Base-by-base conservation (phyloP, 2,113 vertebrate species). In the Stigmatopora argus region DNA sequence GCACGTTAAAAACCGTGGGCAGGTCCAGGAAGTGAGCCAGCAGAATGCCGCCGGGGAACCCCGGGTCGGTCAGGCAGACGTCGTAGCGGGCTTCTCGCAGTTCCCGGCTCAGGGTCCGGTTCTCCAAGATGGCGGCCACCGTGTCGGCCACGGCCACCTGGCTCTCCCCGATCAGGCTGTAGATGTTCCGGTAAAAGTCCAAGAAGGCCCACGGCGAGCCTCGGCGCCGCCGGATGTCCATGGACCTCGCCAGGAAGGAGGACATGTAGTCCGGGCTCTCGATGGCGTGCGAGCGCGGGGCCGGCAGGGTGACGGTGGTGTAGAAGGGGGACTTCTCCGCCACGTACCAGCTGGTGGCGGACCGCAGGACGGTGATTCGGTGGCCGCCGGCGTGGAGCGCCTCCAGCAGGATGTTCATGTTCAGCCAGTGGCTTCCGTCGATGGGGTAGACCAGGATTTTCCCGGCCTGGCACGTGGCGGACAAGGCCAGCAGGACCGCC, bases 1-100 rank as follows among this genome's bases (percentile, higher is more conserved):
- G 81, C 14, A 82, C 86, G 18, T 87, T 88, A 1, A 86, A 70
- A 41, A 90, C 87, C 65, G 87, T 15, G 4, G 89, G 88, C 11
- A 90, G 85, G 47, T 85, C 64, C 10, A 90, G 78, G 53, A 85
- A 71, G 46, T 86, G 80, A 3, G 81, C 87, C 59, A 90, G 0
- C 66, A 90, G 38, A 11, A 85, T 75, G 3, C 87, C 89, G 0
- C 45, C 74, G 38, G 79, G 78, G 66, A 81, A 86, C 7, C 5
- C 73, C 1, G 89, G 86, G 60, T 90, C 85, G 0, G 83, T 87
- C 19, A 90, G 78, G 11, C 79, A 66, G 44, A 90, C 2, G 10
- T 90, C 85, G 60, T 80, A 90, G 5, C 41, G 38, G 1, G 67
- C 64, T 64, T 82, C 74, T 3, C 59, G 70, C 44, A 89, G 73